Conservation (phyloP, 2,797 vertebrate genomes). For the Taeniopygia guttata region DNA sequence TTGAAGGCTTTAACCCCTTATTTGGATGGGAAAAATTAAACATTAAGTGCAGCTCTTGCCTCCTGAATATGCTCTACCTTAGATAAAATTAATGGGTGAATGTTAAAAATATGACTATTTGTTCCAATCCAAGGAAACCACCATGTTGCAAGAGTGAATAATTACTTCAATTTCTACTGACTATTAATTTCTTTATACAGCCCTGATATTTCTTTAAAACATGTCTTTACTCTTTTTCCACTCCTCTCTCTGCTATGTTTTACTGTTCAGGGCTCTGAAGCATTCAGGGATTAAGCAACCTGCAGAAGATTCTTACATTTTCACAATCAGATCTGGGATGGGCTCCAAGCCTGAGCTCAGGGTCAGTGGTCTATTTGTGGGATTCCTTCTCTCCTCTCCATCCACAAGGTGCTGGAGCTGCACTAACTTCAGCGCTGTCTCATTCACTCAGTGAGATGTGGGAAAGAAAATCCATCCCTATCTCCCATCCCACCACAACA, state of each 20-base stretch:
- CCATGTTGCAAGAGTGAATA: not conserved
- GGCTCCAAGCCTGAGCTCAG: not conserved
- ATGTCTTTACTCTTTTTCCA: not conserved
- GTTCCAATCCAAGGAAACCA: not conserved
- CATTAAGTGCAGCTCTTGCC: not conserved
- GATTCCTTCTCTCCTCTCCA: not conserved
- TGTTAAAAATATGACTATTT: not conserved
- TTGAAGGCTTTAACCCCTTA: not conserved
- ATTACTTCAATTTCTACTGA: not conserved
- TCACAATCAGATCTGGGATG: not conserved
- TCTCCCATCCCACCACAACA: not conserved
- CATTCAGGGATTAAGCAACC: not conserved
- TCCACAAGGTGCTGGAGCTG: accelerated
- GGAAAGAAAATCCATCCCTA: not conserved
- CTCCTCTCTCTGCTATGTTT: not conserved
- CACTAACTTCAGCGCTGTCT: not conserved
- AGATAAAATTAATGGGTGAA: not conserved
- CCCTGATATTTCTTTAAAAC: not conserved
- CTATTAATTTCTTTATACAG: not conserved
- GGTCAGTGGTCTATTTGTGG: not conserved
- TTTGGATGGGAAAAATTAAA: not conserved
- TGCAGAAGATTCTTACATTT: not conserved
- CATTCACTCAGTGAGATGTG: not conserved
- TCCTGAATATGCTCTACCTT: not conserved
- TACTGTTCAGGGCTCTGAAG: not conserved